Evolutionary conservation across 2,113 vertebrate genomes (phyloP).

Genomic region (Myrmecobius fasciatus): DNA sequence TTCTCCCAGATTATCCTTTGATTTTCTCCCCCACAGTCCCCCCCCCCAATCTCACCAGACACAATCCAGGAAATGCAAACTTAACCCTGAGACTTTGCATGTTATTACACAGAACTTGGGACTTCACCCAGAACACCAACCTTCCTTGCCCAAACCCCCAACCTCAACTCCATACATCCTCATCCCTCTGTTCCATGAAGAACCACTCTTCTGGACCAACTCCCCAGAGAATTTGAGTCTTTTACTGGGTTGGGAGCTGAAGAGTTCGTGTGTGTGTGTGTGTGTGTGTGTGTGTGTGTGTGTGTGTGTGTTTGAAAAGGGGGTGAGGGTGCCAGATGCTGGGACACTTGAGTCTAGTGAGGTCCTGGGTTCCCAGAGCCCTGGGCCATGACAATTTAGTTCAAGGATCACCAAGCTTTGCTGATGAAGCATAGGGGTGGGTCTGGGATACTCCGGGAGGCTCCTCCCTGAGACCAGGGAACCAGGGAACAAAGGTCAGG

Average conservation of each 20-base stretch:
- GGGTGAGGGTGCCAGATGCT: neutral
- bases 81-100: conserved; percentile 56
- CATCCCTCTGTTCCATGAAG: neutral
- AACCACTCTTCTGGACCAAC: neutral
- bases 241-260: neutral
- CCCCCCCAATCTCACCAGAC: neutral
- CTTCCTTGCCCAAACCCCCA: neutral
- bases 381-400: conserved; percentile 12
- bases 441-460: conserved; percentile 20
- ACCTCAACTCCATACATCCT: neutral
- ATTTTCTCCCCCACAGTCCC: neutral
- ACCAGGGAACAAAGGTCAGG: conserved; percentile 69
- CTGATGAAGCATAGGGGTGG: conserved; percentile 59
- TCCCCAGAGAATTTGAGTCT: neutral
- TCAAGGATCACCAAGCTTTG: conserved; percentile 75
- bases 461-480: conserved; percentile 62
- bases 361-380: neutral
- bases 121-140: neutral
- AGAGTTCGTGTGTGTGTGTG: neutral
- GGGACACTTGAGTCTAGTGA: neutral
- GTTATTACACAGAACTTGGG: neutral
- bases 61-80: conserved; percentile 57
- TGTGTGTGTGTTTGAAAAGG: neutral
- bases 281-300: neutral
- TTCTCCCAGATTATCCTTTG: neutral